Evolutionary conservation across 2,797 vertebrate species (phyloP).

Genomic region (Hapalemur alaotrensis): DNA sequence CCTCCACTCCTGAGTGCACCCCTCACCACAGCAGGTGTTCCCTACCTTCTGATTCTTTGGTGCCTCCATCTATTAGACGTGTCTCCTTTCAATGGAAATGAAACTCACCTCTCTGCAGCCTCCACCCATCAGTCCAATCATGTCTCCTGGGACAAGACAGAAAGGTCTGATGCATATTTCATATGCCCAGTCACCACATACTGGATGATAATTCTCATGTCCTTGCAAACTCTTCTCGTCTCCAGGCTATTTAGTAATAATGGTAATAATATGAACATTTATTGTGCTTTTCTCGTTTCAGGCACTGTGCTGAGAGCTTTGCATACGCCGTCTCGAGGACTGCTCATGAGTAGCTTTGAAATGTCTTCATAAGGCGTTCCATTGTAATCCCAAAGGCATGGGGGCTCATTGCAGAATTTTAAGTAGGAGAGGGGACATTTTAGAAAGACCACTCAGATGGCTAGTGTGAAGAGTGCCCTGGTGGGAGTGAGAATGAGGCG

Average conservation of each 20-base stretch:
- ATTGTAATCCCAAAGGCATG: not conserved
- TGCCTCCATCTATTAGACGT: not conserved
- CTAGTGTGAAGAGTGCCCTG: not conserved
- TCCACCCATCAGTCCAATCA: not conserved
- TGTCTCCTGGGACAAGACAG: not conserved
- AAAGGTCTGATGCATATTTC: not conserved
- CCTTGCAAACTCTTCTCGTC: not conserved
- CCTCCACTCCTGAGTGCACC: not conserved
- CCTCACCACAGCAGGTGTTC: not conserved
- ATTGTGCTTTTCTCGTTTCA: not conserved
- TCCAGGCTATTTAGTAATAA: not conserved
- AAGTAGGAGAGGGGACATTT: not conserved
- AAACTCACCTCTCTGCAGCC: not conserved
- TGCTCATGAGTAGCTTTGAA: slow-evolving; percentile 24
- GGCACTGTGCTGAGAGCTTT: not conserved
- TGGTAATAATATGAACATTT: not conserved
- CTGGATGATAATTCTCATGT: not conserved
- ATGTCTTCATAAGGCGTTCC: not conserved
- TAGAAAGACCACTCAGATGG: slow-evolving; percentile 1
- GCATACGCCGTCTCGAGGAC: not conserved
- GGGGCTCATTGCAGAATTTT: not conserved
- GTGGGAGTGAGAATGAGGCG: not conserved
- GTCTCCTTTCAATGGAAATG: not conserved
- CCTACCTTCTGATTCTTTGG: not conserved
- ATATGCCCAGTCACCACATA: not conserved